Conservation (phyloP, 2,113 vertebrate species). For the Rhagologus leucostigma region DNA sequence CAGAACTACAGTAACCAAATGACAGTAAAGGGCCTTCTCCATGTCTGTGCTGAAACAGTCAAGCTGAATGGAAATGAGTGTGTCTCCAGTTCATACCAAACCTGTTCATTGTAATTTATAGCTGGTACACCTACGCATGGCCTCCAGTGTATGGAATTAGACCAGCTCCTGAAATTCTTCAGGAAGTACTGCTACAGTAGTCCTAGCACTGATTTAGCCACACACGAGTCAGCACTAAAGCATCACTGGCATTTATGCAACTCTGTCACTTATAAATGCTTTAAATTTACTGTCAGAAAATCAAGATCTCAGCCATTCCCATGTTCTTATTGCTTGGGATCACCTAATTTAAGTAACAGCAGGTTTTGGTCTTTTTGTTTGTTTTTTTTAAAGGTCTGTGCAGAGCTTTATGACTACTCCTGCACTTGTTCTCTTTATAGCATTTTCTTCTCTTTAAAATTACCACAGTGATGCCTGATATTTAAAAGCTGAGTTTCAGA, state of each 20-base stretch:
- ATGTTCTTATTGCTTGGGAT: neutral
- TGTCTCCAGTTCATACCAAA: neutral
- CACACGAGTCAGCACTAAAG: neutral
- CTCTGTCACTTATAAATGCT: neutral
- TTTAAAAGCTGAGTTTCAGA: neutral
- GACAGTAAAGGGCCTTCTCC: neutral
- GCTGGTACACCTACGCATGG: neutral
- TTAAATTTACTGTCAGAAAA: neutral
- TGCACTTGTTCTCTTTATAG: neutral
- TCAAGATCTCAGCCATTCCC: neutral
- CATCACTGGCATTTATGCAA: neutral
- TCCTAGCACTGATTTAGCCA: neutral
- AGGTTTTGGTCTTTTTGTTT: neutral
- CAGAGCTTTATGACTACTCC: neutral
- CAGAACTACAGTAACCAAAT: neutral
- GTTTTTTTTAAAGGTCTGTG: neutral
- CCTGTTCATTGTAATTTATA: neutral
- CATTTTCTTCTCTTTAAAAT: neutral
- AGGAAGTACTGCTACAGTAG: neutral
- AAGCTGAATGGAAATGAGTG: neutral
- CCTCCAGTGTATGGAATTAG: neutral
- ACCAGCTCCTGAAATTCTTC: neutral
- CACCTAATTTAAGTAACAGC: neutral
- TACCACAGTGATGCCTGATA: neutral
- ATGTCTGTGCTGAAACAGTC: neutral